phyloP scores from a whole-genome alignment of 1,140 invertebrate species.

The Rhopalosiphum padi region DNA sequence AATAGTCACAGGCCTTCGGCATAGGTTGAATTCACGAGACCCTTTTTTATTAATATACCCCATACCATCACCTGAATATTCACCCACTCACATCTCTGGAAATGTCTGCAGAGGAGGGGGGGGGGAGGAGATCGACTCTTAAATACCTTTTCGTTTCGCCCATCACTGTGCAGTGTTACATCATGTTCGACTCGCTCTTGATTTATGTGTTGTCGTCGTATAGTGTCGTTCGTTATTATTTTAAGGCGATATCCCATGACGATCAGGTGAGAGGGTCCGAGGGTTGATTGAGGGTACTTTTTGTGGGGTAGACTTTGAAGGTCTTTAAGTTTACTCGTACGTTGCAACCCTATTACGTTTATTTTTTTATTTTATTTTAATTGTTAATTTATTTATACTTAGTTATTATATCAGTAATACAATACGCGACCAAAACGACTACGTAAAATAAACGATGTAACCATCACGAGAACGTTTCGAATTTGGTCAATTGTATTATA shows the following conservation, averaged over 20 bases:
- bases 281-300: background rate
- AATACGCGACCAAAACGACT: slow-evolving; percentile 2
- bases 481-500: slow-evolving; percentile 16
- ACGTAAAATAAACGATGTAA: slow-evolving; percentile 4
- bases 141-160: background rate
- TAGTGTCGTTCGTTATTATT: background rate
- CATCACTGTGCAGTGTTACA: background rate
- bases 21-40: no score
- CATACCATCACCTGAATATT: background rate
- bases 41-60: background rate
- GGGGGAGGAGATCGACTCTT: background rate
- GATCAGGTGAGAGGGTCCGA: no score
- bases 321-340: background rate
- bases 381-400: background rate
- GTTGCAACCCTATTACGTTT: background rate
- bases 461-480: slow-evolving; percentile 31
- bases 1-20: no score
- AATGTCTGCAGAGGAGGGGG: background rate
- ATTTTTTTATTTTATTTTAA: background rate
- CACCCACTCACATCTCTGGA: background rate
- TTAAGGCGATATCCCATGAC: background rate
- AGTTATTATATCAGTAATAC: background rate
- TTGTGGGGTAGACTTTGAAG: background rate
- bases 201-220: background rate
- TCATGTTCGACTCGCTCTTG: background rate